A percentile compares a stretch with the other conserved stretches of the same genome.
Evolutionary conservation across 2,888 invertebrate species (phyloP).

Genomic region (Metallyticus violacea): DNA sequence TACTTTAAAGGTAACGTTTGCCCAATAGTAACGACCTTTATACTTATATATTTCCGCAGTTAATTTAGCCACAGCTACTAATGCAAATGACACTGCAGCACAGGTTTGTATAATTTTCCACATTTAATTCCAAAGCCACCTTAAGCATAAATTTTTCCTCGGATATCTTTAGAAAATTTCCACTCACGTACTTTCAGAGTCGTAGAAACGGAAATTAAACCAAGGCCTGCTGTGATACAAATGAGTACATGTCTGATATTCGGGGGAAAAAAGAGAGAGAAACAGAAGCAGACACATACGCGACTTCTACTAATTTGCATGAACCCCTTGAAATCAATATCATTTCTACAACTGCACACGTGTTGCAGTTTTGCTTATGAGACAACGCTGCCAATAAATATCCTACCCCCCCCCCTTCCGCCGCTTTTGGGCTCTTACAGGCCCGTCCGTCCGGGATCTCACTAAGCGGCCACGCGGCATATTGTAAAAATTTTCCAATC

Average conservation of each 20-base stretch:
- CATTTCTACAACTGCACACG: neutral
- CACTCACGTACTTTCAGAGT: neutral
- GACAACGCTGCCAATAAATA: neutral
- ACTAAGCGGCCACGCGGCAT: too few relatives aligned
- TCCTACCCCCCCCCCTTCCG: too few relatives aligned
- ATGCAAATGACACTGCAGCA: too few relatives aligned
- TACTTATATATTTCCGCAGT: neutral
- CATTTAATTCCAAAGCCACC: neutral
- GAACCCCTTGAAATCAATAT: neutral
- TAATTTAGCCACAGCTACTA: neutral
- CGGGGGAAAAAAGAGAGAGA: too few relatives aligned
- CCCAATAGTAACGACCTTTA: neutral
- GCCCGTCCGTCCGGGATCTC: too few relatives aligned
- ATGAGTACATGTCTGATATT: neutral
- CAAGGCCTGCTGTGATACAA: neutral
- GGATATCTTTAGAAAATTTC: neutral
- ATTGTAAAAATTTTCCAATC: neutral
- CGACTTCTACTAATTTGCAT: neutral
- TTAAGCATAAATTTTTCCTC: neutral
- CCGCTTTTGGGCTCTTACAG: too few relatives aligned
- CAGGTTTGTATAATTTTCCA: neutral
- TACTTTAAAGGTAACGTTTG: neutral
- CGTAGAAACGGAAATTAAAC: neutral
- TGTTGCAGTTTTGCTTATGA: neutral
- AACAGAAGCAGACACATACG: too few relatives aligned